Conservation (phyloP, 2,888 invertebrate species). For the Punctoribates punctum region DNA sequence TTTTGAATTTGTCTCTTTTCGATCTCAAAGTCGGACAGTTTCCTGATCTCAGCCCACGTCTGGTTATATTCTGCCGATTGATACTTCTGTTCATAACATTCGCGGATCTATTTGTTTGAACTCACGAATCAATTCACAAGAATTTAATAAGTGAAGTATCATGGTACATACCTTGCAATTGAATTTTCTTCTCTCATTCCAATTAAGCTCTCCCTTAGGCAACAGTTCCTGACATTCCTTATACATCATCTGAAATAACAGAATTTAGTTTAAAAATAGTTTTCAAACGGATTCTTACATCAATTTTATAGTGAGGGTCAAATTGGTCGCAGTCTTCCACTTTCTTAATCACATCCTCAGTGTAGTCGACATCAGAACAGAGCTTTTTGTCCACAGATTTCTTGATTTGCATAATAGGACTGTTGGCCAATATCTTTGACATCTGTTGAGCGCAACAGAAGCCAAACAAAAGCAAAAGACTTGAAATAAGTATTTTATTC, state of each 20-base stretch:
- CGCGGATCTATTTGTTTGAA: not conserved
- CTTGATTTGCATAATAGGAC: slow-evolving; percentile 6
- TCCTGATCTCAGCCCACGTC: not conserved
- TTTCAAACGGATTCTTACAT: not conserved
- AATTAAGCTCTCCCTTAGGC: not conserved
- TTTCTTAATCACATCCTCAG: not conserved
- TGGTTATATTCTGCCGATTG: not conserved
- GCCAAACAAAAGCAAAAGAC: not conserved
- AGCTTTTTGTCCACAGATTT: slow-evolving; percentile 8
- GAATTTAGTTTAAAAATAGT: not conserved
- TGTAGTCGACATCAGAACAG: not conserved
- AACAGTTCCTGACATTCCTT: slow-evolving; percentile 6
- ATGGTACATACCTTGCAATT: not conserved
- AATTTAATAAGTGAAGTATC: too few relatives aligned
- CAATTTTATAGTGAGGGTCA: slow-evolving; percentile 28
- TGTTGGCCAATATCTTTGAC: not conserved
- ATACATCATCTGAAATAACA: not conserved
- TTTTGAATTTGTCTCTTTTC: slow-evolving; percentile 30
- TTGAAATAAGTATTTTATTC: too few relatives aligned
- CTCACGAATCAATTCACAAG: not conserved
- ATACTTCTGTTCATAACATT: slow-evolving; percentile 14
- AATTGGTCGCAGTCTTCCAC: slow-evolving; percentile 19
- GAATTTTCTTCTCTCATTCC: slow-evolving; percentile 20
- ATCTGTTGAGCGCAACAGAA: not conserved
- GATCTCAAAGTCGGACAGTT: not conserved